Percentiles rank a stretch among this genome's conserved stretches.
Conservation (phyloP, 2,113 vertebrate genomes). For the Pseudonaja textilis region DNA sequence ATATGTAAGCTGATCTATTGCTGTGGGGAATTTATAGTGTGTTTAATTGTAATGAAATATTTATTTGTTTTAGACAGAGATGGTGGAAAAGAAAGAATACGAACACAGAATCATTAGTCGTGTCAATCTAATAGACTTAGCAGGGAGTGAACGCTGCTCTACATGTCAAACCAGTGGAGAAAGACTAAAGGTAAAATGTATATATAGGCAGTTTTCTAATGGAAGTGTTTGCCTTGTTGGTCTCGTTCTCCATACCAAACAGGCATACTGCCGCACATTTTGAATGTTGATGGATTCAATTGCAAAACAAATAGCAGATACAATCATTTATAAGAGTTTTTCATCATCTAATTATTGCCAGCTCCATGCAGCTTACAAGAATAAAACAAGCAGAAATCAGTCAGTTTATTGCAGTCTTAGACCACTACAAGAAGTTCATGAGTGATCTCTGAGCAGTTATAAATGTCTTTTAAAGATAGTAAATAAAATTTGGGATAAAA, state of each 20-base stretch:
- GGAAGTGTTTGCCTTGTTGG: neutral
- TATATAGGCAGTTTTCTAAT: neutral
- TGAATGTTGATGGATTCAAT: neutral
- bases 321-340: neutral
- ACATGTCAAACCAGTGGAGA: slow-evolving; percentile 82
- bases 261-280: neutral
- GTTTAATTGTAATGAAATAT: neutral
- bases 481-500: neutral
- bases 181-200: slow-evolving; percentile 79
- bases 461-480: neutral
- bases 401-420: neutral
- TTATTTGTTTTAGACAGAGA: slow-evolving; percentile 75
- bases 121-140: slow-evolving; percentile 91
- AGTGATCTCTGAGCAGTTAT: neutral
- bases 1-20: neutral
- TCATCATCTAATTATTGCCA: neutral
- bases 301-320: neutral
- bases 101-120: slow-evolving; percentile 86
- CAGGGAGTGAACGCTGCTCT: slow-evolving; percentile 88
- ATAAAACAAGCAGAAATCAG: neutral
- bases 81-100: slow-evolving; percentile 86
- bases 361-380: neutral
- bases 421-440: neutral
- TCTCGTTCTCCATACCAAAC: neutral
- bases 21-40: neutral